Evolutionary conservation across 37 sponge, comb jelly and placozoan genomes (phyloP), one percentile per base, ranked within the genome.

Genomic region (Tethya wilhelma): DNA sequence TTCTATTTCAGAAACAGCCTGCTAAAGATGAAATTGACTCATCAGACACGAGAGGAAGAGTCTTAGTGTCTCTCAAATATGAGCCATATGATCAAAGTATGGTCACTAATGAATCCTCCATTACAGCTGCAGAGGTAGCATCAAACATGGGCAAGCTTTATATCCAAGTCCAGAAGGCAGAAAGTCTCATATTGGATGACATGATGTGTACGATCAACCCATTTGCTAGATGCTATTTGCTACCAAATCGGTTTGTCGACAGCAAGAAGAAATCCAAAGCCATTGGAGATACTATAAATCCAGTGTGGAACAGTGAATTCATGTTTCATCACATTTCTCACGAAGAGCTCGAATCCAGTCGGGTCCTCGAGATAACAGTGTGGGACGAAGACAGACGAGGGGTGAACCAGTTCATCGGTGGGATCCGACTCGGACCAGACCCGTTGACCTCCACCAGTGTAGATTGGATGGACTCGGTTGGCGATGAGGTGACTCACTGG

Each of bases 341-440:
- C 3, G 67, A 71, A 34, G 84, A 83, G 64, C 79, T 89, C 36
- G 7, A 45, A 5, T 38, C 56, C 23, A 65, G 73, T 8, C 38
- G 90, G 4, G 90, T 66, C 0, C 46, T 90, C 36, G 90, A 90
- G 64, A 56, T 90, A 29, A 90, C 90, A 4, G 42, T 90, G 2
- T 90, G 90, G 90, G 81, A 90, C 58, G 25, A 56, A 14, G 81
- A 90, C 44, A 58, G 63, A 38, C 55, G 86, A 28, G 73, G 85
- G 38, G 79, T 42, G 19, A 90, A 90, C 57, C 70, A 79, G 28
- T 90, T 90, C 63, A 74, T 90, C 32, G 90, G 90, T 30, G 86
- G 90, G 2, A 9, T 90, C 3, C 59, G 86, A 8, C 46, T 90
- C 38, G 90, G 90, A 19, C 69, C 83, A 63, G 28, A 37, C 20